Evolutionary conservation across 2,797 vertebrate genomes (phyloP).

Genomic region (Synaphobranchus kaupii): DNA sequence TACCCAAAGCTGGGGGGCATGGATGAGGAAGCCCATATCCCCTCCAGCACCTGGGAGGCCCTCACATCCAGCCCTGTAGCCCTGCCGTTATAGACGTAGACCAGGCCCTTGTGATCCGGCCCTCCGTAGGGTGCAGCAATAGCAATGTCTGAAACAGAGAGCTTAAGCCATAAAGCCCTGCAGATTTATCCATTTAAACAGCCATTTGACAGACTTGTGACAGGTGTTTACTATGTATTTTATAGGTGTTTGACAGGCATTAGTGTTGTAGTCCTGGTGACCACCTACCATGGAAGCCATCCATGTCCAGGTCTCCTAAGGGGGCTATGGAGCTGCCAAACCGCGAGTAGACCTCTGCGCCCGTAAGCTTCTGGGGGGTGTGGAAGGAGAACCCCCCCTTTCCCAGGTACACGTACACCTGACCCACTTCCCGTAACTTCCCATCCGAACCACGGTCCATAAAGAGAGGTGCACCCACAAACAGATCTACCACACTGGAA

Average conservation of each 20-base stretch:
- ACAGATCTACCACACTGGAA: conserved; percentile 70
- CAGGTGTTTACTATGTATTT: too few species aligned
- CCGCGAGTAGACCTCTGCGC: conserved; percentile 75
- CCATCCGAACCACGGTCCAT: conserved; percentile 82
- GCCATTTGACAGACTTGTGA: too few species aligned
- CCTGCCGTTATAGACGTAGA: conserved; percentile 80
- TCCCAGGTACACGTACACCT: conserved; percentile 70
- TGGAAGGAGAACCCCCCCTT: conserved; percentile 59
- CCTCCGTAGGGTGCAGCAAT: conserved; percentile 78
- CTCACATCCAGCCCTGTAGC: conserved; percentile 61
- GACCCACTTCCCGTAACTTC: conserved; percentile 80
- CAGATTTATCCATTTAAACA: too few species aligned
- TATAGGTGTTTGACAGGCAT: too few species aligned
- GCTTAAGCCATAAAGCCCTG: too few species aligned
- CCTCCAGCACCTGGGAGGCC: conserved; percentile 76
- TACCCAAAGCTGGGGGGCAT: conserved; percentile 83
- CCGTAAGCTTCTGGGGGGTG: conserved; percentile 66
- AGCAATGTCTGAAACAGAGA: conserved; percentile 68
- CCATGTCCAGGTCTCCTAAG: conserved; percentile 80
- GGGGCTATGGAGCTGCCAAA: conserved; percentile 77
- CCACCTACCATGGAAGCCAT: conserved; percentile 77
- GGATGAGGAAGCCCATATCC: conserved; percentile 72
- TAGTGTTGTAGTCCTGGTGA: background rate
- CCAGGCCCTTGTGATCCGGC: conserved; percentile 72
- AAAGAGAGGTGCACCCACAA: conserved; percentile 79